Base-by-base conservation (phyloP, 2,888 invertebrate species). In the Oligia fasciuncula region DNA sequence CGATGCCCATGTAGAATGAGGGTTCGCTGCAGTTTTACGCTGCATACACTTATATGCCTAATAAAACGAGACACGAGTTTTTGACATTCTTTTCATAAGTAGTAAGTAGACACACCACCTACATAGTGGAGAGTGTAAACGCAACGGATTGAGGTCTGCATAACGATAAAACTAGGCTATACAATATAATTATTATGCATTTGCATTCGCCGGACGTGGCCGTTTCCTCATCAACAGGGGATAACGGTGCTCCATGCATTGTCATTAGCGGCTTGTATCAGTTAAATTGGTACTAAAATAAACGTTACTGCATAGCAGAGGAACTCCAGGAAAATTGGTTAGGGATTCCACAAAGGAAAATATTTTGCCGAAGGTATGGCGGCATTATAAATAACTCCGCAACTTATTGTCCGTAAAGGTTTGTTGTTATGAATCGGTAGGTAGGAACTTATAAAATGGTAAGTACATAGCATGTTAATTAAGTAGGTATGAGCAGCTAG, bases 141-240 rank as follows among this genome's bases (percentile, higher is more conserved):
- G 4, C 19, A 62, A 29, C 72, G 29, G 51, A 76, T 73, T 66
- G 73, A 68, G 71, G 69, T 66, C 46, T 63, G n/a, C 60, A 29
- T 29, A 6, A 23, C 46, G 2, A 73, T 57, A 73, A 23, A 71
- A 43, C 46, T 66, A 60, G 66, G 66, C 66, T 23, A 57, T 23
- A 57, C 23, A 23, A 65, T 76, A 13, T 29, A 29, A 29, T 77
- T 77, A 74, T 57, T 23, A 74, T 76, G 81, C 87, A 84, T 88
- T 80, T 79, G 70, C 74, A 81, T 80, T 73, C 40, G 62, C 86
- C 88, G 89, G 89, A 89, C 73, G 83, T 73, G 60, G 51, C 65
- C 68, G 76, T 84, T 91, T 90, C 90, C 91, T 90, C 82, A 80
- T 88, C 84, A 81, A 73, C 60, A 3, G 60, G 49, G 84, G 51